Evolutionary conservation across 2,888 invertebrate genomes (phyloP), one percentile per base, ranked within the genome.

Genomic region (Eupithecia subumbrata): DNA sequence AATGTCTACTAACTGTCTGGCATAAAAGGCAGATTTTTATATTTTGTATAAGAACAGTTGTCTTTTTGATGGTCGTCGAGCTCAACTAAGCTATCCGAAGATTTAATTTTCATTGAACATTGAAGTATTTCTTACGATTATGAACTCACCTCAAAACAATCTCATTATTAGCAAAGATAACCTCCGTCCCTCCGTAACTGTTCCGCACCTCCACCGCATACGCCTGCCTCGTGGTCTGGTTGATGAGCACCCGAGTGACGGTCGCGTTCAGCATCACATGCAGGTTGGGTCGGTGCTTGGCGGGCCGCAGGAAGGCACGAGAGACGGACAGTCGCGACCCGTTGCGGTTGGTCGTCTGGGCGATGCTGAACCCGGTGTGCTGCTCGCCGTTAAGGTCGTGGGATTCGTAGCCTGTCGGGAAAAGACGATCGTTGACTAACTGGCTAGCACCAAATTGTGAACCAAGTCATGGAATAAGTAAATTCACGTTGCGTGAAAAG

Each of bases 261-360:
- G 98, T 97, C 0, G 98, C 96, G 88, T 98, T 98, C 3, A 98
- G 95, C 91, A 98, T 95, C 70, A 98, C 96, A 87, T 98, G 98
- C 7, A 98, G 95, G 91, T 98, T 98, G 71, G 95, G 95, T 5
- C 98, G 95, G 82, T 96, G 91, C 81, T 96, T 96, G 37, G 97
- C 97, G 0, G 98, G 98, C 0, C 98, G 95, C 12, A 98, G 93
- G 92, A 97, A 98, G 0, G 98, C 97, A 75, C 97, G 96, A 0
- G 98, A 97, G 0, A 97, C 96, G 81, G 97, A 98, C 75, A 98
- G 95, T 0, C 98, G 96, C 0, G 98, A 98, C 0, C 98, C 98
- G 86, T 98, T 97, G 82, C 97, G 96, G 82, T 97, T 97, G 0
- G 98, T 98, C 40, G 98, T 98, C 90, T 98, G 98, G 0, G 98